Conservation (phyloP, 2,888 invertebrate species). For the Hetaerina titia region DNA sequence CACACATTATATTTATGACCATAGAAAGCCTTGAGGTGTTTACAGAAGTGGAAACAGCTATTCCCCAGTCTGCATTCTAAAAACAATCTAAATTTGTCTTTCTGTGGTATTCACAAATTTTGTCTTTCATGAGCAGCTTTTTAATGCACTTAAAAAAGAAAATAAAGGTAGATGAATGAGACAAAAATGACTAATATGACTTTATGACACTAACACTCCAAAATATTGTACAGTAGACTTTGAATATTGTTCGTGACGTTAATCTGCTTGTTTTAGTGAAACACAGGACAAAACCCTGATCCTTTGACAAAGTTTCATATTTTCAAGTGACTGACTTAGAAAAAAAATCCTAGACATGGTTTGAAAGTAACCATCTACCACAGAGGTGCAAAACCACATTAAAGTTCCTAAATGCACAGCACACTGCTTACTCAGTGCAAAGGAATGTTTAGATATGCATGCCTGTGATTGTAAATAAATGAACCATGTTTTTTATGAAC, state of each 20-base stretch:
- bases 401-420: constrained; percentile 67
- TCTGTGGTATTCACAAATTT: no score
- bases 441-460: constrained; percentile 63
- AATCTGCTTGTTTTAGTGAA: background rate
- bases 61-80: background rate
- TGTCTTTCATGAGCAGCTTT: background rate
- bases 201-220: background rate
- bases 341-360: constrained; percentile 34
- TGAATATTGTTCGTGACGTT: background rate
- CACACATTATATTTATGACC: background rate
- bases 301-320: constrained; percentile 9
- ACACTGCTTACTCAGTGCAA: constrained; percentile 62
- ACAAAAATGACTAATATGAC: background rate
- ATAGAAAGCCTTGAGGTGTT: background rate
- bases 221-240: background rate
- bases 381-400: constrained; percentile 64
- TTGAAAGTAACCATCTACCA: constrained; percentile 54
- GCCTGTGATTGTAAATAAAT: constrained; percentile 67
- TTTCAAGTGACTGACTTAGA: constrained; percentile 41
- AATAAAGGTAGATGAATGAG: background rate
- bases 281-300: background rate
- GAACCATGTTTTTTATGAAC: constrained; percentile 60
- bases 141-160: background rate
- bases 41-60: background rate
- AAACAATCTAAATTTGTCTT: no score